These are phyloP conservation scores for Zaprionus ornatus DNA, from an alignment of 1,140 invertebrate species.

Conservation along the genomic window DNA sequence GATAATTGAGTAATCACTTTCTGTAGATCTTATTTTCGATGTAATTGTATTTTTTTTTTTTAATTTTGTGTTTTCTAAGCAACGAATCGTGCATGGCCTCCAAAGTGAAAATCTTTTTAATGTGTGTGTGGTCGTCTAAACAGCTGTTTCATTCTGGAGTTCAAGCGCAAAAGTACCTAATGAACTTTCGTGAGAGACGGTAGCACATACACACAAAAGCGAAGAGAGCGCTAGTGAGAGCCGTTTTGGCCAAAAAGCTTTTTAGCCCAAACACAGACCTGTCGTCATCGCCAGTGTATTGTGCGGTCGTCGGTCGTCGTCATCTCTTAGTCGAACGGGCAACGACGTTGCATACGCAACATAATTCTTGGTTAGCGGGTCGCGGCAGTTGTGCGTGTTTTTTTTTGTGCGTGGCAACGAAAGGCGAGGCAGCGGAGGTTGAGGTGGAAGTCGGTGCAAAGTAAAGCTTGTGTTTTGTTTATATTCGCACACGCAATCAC, in stretches of 20 bases:
- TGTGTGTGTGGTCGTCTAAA: constrained; percentile 14
- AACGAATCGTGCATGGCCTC: not conserved
- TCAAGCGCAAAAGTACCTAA: constrained; percentile 22
- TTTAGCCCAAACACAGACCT: constrained; percentile 14
- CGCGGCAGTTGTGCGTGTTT: constrained; percentile 25
- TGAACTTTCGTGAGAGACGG: constrained; percentile 15
- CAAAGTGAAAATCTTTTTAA: not conserved
- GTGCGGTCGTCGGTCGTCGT: not conserved
- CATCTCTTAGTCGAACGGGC: constrained; percentile 37
- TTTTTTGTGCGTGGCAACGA: constrained; percentile 41
- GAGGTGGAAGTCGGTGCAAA: constrained; percentile 12
- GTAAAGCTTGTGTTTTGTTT: constrained; percentile 49
- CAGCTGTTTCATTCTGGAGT: constrained; percentile 34
- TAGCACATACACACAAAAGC: not conserved
- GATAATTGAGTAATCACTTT: not conserved
- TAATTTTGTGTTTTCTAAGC: not conserved
- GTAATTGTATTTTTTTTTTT: not conserved
- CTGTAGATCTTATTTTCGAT: not conserved
- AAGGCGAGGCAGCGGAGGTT: not conserved
- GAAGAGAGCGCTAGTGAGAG: constrained; percentile 7
- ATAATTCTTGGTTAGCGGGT: constrained; percentile 40
- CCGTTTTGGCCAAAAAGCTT: constrained; percentile 12
- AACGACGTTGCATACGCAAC: constrained; percentile 53
- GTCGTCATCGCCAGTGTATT: constrained; percentile 11
- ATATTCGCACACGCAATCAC: constrained; percentile 10